Percentiles rank a stretch among this genome's conserved stretches.
Evolutionary conservation across 2,113 vertebrate species (phyloP).

Genomic region (Pipra filicauda): DNA sequence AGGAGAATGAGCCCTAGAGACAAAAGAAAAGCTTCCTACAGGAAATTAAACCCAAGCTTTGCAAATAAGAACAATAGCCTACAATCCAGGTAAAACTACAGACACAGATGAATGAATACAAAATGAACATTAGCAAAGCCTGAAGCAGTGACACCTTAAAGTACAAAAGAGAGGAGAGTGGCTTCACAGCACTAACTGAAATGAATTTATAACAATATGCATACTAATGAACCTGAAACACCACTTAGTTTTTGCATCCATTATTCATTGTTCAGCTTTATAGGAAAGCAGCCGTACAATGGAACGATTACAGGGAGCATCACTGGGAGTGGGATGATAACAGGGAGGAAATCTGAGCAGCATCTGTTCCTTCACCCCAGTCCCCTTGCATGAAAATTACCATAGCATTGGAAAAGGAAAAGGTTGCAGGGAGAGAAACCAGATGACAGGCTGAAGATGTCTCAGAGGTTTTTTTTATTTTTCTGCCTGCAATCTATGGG

Average conservation of each 20-base stretch:
- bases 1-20: constrained; percentile 40
- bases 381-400: constrained; percentile 41
- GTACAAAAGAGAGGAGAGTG: constrained; percentile 58
- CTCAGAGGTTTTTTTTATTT: background rate
- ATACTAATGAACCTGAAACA: constrained; percentile 70
- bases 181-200: constrained; percentile 49
- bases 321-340: constrained; percentile 57
- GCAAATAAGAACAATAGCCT: constrained; percentile 68
- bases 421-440: background rate
- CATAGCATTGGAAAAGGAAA: background rate
- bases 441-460: background rate
- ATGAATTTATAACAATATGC: constrained; percentile 63
- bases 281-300: constrained; percentile 48
- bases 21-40: constrained; percentile 56
- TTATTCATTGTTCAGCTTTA: constrained; percentile 70
- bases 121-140: constrained; percentile 53
- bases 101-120: constrained; percentile 51
- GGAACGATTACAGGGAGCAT: constrained; percentile 55
- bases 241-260: constrained; percentile 70
- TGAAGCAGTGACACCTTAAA: constrained; percentile 57
- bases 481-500: background rate
- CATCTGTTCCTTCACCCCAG: constrained; percentile 49
- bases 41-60: constrained; percentile 67
- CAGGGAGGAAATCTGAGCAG: constrained; percentile 28
- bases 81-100: constrained; percentile 64